phyloP scores from a whole-genome alignment of 2,113 vertebrate species.

The Seriola rivoliana region DNA sequence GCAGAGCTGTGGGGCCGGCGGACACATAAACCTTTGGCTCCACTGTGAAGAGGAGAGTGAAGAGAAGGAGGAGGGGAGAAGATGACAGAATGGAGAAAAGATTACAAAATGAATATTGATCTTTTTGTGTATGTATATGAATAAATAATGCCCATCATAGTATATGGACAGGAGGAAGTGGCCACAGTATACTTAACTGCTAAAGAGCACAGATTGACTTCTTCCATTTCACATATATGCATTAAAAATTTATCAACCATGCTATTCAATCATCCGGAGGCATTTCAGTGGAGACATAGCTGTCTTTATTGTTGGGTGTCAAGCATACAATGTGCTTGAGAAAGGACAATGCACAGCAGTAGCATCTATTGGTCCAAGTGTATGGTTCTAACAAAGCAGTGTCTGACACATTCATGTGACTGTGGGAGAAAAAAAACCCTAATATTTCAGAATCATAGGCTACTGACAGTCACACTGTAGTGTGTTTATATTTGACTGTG shows the following conservation, averaged over 20 bases:
- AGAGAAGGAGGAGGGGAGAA: background rate
- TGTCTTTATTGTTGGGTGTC: conserved; percentile 39
- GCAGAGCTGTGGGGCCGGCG: conserved; percentile 87
- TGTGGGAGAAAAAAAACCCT: background rate
- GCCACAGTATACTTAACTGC: conserved; percentile 55
- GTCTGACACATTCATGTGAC: background rate
- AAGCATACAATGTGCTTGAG: conserved; percentile 30
- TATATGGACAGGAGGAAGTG: conserved; percentile 44
- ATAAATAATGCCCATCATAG: conserved; percentile 77
- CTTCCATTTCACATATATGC: conserved; percentile 63
- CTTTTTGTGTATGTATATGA: conserved; percentile 63
- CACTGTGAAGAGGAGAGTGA: conserved; percentile 79
- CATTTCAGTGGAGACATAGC: conserved; percentile 51
- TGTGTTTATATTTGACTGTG: conserved; percentile 58
- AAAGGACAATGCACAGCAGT: background rate
- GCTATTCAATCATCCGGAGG: conserved; percentile 50
- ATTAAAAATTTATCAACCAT: conserved; percentile 75
- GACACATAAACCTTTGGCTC: conserved; percentile 94
- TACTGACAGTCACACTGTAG: conserved; percentile 23
- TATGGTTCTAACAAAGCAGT: conserved; percentile 8
- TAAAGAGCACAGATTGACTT: conserved; percentile 67
- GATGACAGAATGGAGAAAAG: conserved; percentile 47
- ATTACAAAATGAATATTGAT: conserved; percentile 72
- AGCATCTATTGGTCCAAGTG: conserved; percentile 12
- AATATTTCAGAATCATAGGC: background rate